Evolutionary conservation across 2,113 vertebrate species (phyloP).

Genomic region (Himantopus leucocephalus): DNA sequence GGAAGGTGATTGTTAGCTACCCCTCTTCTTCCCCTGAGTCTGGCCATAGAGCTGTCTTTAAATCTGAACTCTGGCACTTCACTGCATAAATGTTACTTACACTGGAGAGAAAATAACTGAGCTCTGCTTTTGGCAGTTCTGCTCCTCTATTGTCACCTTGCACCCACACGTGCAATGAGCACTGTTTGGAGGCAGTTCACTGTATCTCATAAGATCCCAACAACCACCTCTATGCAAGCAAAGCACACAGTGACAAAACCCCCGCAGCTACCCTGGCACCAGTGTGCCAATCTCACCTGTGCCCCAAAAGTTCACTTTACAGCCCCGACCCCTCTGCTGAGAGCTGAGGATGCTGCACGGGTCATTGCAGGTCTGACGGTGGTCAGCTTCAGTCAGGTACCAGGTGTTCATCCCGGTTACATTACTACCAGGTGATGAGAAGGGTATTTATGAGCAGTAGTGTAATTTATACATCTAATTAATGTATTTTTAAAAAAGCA

Average conservation of each 20-base stretch:
- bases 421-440: background rate
- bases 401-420: background rate
- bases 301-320: background rate
- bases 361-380: background rate
- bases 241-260: background rate
- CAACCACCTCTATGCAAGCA: background rate
- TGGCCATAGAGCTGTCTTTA: background rate
- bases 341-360: background rate
- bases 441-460: background rate
- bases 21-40: background rate
- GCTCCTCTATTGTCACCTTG: background rate
- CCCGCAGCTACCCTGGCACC: background rate
- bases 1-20: background rate
- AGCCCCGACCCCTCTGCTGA: background rate
- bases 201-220: background rate
- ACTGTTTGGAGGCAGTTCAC: background rate
- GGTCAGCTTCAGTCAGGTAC: background rate
- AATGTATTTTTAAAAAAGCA: background rate
- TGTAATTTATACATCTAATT: background rate
- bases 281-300: background rate
- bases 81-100: background rate
- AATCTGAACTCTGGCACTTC: background rate
- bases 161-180: accelerated
- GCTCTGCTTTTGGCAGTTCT: background rate
- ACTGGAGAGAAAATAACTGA: background rate